Base-by-base conservation (phyloP, 2,888 invertebrate genomes). In the Macaria notata region DNA sequence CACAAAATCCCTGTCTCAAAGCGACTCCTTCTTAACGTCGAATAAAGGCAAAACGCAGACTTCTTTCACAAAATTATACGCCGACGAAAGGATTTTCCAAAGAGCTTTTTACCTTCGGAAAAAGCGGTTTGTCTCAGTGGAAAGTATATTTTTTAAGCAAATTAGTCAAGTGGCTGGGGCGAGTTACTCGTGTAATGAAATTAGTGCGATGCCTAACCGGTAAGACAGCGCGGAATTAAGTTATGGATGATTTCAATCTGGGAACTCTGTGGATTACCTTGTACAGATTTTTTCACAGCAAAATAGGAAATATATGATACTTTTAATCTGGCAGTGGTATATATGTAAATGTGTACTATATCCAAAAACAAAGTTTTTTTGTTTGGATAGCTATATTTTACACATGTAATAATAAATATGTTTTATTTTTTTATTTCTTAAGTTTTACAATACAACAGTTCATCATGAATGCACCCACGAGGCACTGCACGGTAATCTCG, bases 161-260 rank as follows among this genome's bases (percentile, higher is more conserved):
- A 77, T 82, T 76, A 82, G 66, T 70, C 69, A 72, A 76, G 73
- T 78, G 72, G 70, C 70, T 76, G 72, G 61, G 59, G 67, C 66
- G 63, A 64, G 68, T 68, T 56, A 67, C 66, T 70, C 44, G 49
- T 63, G 51, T 68, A 68, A 76, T 75, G 68, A 63, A 71, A 75
- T 76, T 75, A 75, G 68, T 66, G 64, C 64, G 61, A 68, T 64
- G 64, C 65, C 50, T 51, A 44, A 66, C 56, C 50, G 54, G 39
- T 45, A 45, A 9, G 41, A 49, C 47, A 49, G 19, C 9, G 38
- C 8, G 4, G 41, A 55, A 49, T 53, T 49, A 49, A 58, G 46
- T 53, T 58, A 49, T 29, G 33, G 42, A 39, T 44, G 53, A 54
- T 54, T 44, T 53, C 39, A 48, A 48, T 9, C 19, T 36, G 33